Evolutionary conservation across 2,888 invertebrate genomes (phyloP).

Genomic region (Phoenoteleia sp.): DNA sequence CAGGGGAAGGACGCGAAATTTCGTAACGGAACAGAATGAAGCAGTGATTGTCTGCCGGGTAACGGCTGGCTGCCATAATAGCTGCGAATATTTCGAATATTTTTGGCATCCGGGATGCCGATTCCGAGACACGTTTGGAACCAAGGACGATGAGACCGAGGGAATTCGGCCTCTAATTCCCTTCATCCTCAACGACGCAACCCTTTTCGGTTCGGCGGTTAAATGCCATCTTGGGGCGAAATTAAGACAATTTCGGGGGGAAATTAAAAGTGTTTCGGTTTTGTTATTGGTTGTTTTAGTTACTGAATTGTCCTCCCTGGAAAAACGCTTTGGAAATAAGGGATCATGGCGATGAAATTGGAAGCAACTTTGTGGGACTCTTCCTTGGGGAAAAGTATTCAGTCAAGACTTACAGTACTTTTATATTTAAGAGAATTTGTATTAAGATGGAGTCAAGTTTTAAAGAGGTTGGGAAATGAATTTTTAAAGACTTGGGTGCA

Average conservation of each 20-base stretch:
- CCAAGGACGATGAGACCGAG: constrained; percentile 61
- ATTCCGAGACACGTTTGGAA: constrained; percentile 61
- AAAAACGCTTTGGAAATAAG: not conserved
- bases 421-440: too few species aligned
- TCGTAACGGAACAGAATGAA: constrained; percentile 59
- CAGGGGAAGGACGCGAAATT: constrained; percentile 54
- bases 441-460: too few species aligned
- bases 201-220: constrained; percentile 71
- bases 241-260: constrained; percentile 43
- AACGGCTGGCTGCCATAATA: constrained; percentile 76
- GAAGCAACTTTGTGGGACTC: too few species aligned
- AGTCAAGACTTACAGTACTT: too few species aligned
- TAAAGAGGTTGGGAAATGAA: too few species aligned
- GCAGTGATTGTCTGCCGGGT: constrained; percentile 78
- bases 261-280: constrained; percentile 51
- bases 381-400: too few species aligned
- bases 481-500: too few species aligned
- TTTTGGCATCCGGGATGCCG: constrained; percentile 77
- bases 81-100: constrained; percentile 83
- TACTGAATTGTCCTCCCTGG: not conserved
- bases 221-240: constrained; percentile 49
- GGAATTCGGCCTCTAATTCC: constrained; percentile 68
- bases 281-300: constrained; percentile 43
- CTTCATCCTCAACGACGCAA: constrained; percentile 73
- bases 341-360: too few species aligned